Percentiles rank a stretch among this genome's conserved stretches.
Evolutionary conservation across 30 jellyfish, hydroid and myxozoan genomes (phyloP).

Genomic region (Aurelia aurita complex sp. Pacific): DNA sequence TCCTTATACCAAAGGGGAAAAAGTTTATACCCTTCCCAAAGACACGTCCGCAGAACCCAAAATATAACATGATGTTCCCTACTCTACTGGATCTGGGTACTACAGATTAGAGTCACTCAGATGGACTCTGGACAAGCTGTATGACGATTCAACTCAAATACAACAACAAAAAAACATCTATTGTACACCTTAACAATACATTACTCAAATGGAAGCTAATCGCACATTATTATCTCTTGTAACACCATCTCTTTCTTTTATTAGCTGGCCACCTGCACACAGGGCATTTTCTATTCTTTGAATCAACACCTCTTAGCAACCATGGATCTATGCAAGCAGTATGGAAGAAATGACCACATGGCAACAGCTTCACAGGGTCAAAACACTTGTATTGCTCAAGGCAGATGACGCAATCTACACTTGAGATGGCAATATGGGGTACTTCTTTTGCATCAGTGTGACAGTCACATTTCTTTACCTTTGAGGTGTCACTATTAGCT

Average conservation of each 20-base stretch:
- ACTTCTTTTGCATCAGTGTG: neutral
- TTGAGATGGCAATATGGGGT: conserved; percentile 34
- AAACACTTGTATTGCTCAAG: conserved; percentile 76
- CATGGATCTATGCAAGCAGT: conserved; percentile 76
- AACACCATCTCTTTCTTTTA: conserved; percentile 29
- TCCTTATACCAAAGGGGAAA: too few relatives aligned
- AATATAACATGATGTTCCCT: too few relatives aligned
- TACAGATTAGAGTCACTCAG: too few relatives aligned
- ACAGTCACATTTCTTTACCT: conserved; percentile 22
- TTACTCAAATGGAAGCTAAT: too few relatives aligned
- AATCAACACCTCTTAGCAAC: conserved; percentile 49
- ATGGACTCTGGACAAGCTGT: too few relatives aligned
- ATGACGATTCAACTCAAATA: too few relatives aligned
- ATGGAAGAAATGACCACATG: conserved; percentile 93
- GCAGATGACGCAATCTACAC: conserved; percentile 79
- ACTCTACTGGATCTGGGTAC: too few relatives aligned
- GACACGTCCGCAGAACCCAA: too few relatives aligned
- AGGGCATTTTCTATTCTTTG: conserved; percentile 78
- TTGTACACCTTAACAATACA: too few relatives aligned
- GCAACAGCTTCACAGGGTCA: conserved; percentile 70
- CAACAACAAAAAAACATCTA: too few relatives aligned
- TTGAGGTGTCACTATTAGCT: neutral
- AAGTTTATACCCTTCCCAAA: too few relatives aligned
- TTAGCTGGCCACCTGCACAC: conserved; percentile 95
- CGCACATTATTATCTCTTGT: neutral